Evolutionary conservation across 2,797 vertebrate species (phyloP), one percentile per base, ranked within the genome.

Genomic region (Pangasius djambal): DNA sequence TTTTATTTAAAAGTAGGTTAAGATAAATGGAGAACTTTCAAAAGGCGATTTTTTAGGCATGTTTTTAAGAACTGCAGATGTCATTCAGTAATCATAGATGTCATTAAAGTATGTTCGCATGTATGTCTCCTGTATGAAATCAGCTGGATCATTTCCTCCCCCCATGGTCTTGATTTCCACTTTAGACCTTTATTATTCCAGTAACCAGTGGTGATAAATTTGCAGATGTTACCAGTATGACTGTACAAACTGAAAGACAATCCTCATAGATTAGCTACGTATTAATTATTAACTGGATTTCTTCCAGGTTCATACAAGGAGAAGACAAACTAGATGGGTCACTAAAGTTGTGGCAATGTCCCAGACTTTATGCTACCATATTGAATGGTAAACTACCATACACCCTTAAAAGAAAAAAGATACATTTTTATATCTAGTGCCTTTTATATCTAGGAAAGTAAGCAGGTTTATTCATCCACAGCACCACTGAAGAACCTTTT

Each of bases 231-330:
- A 94, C 90, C 86, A 92, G 91, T 92, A 92, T 92, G 87, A 90
- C n/a, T 61, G 44, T 31, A 86, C 25, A 55, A 86, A 3, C 18
- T 88, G 61, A n/a, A 85, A 77, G n/a, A 70, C 50, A 83, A 92
- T 16, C 20, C 13, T 61, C 91, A 93, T 93, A 83, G 81, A 37
- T 92, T 72, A 69, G 83, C 90, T 97, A 90, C 95, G 95, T 97
- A 96, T 97, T 93, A 97, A 93, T 97, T 86, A 82, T 90, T 92
- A 89, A 89, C 89, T 79, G 88, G 90, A 93, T 92, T 52, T 79
- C 28, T 65, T 77, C 37, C 85, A 75, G 55, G 72, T 84, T 67
- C 70, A 86, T 61, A 48, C 37, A 78, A 87, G 28, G 59, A 77
- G 12, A 65, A 31, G 59, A 78, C 4, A 79, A n/a, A 61, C 25